These are phyloP conservation scores for Choloepus hoffmanni DNA, from an alignment of 2,113 vertebrate species.

Conservation along the genomic window DNA sequence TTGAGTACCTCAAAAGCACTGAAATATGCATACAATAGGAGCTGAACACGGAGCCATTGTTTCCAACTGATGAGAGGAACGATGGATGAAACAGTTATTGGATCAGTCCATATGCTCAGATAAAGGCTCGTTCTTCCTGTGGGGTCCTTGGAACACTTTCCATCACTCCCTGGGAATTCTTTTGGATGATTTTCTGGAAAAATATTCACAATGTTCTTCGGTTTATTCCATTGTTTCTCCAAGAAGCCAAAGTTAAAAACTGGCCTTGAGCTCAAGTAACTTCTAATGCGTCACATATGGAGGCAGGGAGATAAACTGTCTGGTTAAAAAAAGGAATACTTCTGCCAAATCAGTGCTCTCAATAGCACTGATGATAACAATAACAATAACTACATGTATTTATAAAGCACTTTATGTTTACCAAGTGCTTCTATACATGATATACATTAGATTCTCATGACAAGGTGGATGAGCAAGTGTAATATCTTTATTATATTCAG, in stretches of 20 bases:
- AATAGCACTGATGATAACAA: not conserved
- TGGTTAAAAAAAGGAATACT: slow-evolving; percentile 37
- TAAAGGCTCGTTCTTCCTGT: slow-evolving; percentile 83
- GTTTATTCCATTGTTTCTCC: slow-evolving; percentile 84
- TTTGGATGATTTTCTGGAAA: slow-evolving; percentile 88
- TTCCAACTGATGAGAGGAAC: slow-evolving; percentile 74
- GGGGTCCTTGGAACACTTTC: slow-evolving; percentile 87
- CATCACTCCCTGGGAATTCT: slow-evolving; percentile 84
- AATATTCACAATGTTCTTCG: slow-evolving; percentile 87
- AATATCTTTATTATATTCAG: slow-evolving; percentile 54
- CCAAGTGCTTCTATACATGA: not conserved
- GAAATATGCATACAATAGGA: not conserved
- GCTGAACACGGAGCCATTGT: slow-evolving; percentile 66
- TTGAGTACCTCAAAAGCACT: not conserved
- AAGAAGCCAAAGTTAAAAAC: slow-evolving; percentile 86
- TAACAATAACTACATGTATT: not conserved
- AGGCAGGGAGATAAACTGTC: slow-evolving; percentile 69
- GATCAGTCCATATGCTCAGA: slow-evolving; percentile 77
- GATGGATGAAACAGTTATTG: slow-evolving; percentile 76
- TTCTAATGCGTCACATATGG: slow-evolving; percentile 83
- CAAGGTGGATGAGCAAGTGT: not conserved
- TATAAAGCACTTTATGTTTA: not conserved
- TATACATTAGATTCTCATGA: not conserved
- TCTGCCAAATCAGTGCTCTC: slow-evolving; percentile 60
- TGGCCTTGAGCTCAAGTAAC: slow-evolving; percentile 84